phyloP scores from a whole-genome alignment of 2,797 vertebrate species.

The Aldrovandia affinis region DNA sequence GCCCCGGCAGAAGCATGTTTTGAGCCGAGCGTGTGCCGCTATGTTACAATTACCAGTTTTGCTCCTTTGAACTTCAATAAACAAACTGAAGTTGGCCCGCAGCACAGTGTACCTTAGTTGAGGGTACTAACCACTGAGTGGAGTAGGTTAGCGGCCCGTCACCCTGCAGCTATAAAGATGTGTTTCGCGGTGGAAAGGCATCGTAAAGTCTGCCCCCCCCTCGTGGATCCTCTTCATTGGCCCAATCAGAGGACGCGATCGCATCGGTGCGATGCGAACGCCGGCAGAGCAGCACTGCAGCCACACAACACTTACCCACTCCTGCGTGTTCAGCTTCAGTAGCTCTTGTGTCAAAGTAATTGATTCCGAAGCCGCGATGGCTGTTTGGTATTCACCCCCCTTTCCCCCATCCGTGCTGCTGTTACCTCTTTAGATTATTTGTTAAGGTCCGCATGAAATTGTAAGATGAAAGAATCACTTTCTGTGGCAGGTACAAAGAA shows the following conservation, averaged over 20 bases:
- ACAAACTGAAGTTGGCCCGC: neutral
- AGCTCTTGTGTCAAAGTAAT: neutral
- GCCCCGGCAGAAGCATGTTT: neutral
- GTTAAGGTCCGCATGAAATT: slow-evolving; percentile 10
- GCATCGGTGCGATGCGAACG: no score
- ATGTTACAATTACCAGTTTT: slow-evolving; percentile 12
- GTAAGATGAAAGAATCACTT: neutral
- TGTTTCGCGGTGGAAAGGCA: neutral
- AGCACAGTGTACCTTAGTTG: neutral
- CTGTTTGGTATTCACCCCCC: neutral
- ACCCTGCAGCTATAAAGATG: neutral
- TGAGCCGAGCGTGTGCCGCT: neutral
- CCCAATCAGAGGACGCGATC: neutral
- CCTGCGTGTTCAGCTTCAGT: neutral
- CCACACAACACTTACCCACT: neutral
- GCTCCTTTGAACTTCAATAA: neutral
- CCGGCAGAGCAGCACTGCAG: neutral
- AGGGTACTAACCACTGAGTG: neutral
- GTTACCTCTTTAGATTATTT: neutral
- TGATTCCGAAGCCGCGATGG: neutral
- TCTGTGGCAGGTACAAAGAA: neutral
- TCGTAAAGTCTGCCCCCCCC: neutral
- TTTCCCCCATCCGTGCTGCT: neutral
- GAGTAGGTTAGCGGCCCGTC: neutral
- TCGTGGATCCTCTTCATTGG: neutral